Percentiles rank a stretch among this genome's conserved stretches.
These are phyloP conservation scores for Bembecia ichneumoniformis DNA, from an alignment of 2,888 invertebrate species.

Conservation along the genomic window DNA sequence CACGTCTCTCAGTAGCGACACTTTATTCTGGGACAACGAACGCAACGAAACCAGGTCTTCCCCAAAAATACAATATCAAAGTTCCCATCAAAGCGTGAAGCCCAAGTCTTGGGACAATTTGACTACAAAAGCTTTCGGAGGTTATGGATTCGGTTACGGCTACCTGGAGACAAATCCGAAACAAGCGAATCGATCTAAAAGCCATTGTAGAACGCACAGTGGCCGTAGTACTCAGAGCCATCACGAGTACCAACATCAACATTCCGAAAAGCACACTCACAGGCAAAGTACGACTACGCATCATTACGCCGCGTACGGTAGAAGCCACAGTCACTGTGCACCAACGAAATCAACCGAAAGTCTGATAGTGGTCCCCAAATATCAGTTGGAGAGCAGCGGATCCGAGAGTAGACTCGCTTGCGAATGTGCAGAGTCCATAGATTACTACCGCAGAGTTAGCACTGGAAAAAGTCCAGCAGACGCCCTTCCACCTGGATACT, in stretches of 20 bases:
- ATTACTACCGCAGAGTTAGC: slow-evolving; percentile 50
- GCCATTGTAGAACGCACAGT: slow-evolving; percentile 69
- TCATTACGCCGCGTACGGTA: slow-evolving; percentile 58
- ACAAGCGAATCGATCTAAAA: slow-evolving; percentile 52
- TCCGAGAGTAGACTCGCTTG: slow-evolving; percentile 80
- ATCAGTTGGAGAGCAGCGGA: slow-evolving; percentile 71
- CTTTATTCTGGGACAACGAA: slow-evolving; percentile 84
- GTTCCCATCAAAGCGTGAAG: slow-evolving; percentile 69
- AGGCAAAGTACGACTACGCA: slow-evolving; percentile 55
- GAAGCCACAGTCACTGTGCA: slow-evolving; percentile 68
- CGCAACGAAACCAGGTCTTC: slow-evolving; percentile 53
- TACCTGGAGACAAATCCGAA: slow-evolving; percentile 78
- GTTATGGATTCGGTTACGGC: slow-evolving; percentile 90
- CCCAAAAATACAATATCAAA: slow-evolving; percentile 65
- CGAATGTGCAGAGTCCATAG: slow-evolving; percentile 74
- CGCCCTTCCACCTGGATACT: slow-evolving; percentile 42
- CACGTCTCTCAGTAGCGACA: slow-evolving; percentile 88
- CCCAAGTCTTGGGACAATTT: slow-evolving; percentile 94
- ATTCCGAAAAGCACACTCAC: slow-evolving; percentile 53
- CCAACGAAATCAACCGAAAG: slow-evolving; percentile 89
- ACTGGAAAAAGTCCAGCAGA: slow-evolving; percentile 45
- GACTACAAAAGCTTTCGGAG: slow-evolving; percentile 87
- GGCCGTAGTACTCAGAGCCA: slow-evolving; percentile 73
- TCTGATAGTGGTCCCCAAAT: slow-evolving; percentile 77
- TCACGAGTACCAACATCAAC: slow-evolving; percentile 54